Evolutionary conservation across 1,140 invertebrate genomes (phyloP).

Genomic region (Eupristina koningsbergeri): DNA sequence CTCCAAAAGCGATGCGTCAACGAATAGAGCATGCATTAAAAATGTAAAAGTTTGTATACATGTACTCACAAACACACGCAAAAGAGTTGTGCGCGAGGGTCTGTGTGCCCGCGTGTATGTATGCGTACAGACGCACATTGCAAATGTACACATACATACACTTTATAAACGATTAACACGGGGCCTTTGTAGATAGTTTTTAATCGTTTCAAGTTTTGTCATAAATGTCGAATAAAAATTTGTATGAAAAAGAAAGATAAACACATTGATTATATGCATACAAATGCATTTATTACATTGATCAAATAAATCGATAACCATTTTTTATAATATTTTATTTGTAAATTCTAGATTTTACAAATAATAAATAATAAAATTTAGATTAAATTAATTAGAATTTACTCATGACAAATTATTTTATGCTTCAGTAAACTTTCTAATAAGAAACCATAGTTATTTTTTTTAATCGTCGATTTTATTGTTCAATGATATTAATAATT

Average conservation of each 20-base stretch:
- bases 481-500: conserved; percentile 4
- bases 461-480: not conserved
- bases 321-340: conserved; percentile 28
- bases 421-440: not conserved
- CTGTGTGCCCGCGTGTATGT: too few species aligned
- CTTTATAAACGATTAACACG: conserved; percentile 38
- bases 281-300: conserved; percentile 27
- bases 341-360: conserved; percentile 18
- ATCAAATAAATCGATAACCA: conserved; percentile 1
- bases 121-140: conserved; percentile 16
- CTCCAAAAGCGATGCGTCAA: conserved; percentile 42
- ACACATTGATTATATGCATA: conserved; percentile 1
- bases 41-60: conserved; percentile 5
- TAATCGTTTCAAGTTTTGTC: conserved; percentile 41
- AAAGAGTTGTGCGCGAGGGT: too few species aligned
- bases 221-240: conserved; percentile 24
- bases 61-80: too few species aligned
- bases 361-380: conserved; percentile 7
- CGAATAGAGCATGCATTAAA: conserved; percentile 34
- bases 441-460: not conserved
- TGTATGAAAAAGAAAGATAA: not conserved
- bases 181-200: conserved; percentile 52
- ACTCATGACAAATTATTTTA: conserved; percentile 31
- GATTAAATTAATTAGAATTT: conserved; percentile 27
- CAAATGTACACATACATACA: not conserved